Base-by-base conservation (phyloP, 2,797 vertebrate species). In the Melanotaenia nigrans region DNA sequence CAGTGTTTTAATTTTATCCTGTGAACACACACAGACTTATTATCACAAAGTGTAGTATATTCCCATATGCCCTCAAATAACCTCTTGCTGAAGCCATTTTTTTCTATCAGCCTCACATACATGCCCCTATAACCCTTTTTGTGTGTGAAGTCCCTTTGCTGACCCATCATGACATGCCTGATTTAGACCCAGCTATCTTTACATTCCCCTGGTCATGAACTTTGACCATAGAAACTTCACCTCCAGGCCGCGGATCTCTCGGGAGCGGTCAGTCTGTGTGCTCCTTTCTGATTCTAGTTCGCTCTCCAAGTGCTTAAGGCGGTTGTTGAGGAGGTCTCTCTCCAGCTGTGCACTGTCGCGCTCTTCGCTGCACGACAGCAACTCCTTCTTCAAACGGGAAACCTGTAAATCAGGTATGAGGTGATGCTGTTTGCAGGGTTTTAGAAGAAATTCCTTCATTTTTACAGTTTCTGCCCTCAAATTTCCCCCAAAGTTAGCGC, bases 1-100 rank as follows among this genome's bases (percentile, higher is more conserved):
- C 69, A 98, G 77, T 0, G 82, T 89, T 61, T 97, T 97, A 3
- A 96, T 85, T 71, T 96, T 97, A 38, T 99, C 97, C 97, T 99
- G 84, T 3, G 14, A 70, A 25, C 30, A 75, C 11, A 74, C 20
- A 56, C 20, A 58, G 7, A 47, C n/a, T 49, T 38, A 16, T 11
- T 35, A 24, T 68, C 6, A 24, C 11, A 55, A 32, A 4, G 0
- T 28, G 3, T 16, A 12, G 18, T 18, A 56, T 24, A 24, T 61
- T 9, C 36, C 1, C 2, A 18, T 53, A 59, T 61, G 22, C 51
- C 11, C 2, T 68, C 32, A 69, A 32, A 51, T 49, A 20, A 6
- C 56, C 3, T 20, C 49, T 45, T 20, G 5, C 42, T 45, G 18
- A 45, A 45, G 42, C 42, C 42, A 20, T 45, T 20, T 45, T 7